Evolutionary conservation across 2,888 invertebrate species (phyloP), one percentile per base, ranked within the genome.

Genomic region (Idaea aversata): DNA sequence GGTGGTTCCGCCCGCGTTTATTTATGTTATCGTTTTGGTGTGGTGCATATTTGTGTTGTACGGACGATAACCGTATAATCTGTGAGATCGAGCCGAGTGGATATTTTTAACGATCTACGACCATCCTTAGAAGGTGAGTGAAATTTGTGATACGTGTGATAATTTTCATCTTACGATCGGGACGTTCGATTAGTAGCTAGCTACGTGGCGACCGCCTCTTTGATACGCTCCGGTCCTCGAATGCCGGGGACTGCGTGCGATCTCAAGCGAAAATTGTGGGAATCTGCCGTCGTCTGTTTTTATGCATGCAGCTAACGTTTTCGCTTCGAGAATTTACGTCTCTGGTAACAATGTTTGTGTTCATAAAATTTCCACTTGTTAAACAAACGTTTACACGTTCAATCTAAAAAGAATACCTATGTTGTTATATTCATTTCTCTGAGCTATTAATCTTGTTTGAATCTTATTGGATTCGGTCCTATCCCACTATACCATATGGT

Each of bases 21-120:
- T 92, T 90, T 91, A 91, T 92, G 92, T 92, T 91, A 90, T 92
- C 91, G 88, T 91, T 90, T 90, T 92, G 88, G 92, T 92, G 92
- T 91, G 87, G 92, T 93, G 92, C 89, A 91, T 91, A 90, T 90
- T 88, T 90, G 92, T 93, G 93, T 85, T 89, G 87, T 90, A 90
- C 89, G 88, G 87, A 87, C 91, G 87, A 91, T 90, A 88, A 89
- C 91, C 90, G 91, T 92, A 88, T 90, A 88, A 90, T 90, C 91
- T 90, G 91, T 91, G 92, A 86, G 83, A 87, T 87, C 85, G 84
- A 89, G 82, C 84, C 85, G 82, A 82, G 88, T 90, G 92, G 91
- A 93, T 91, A 91, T 91, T 87, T 88, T 84, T 87, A 88, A 87
- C 85, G 81, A 87, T 82, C 83, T 81, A 84, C 87, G 78, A 81